A percentile compares a stretch with the other conserved stretches of the same genome.
Conservation (phyloP, 1,140 invertebrate species). For the Lordiphosa clarofinis region DNA sequence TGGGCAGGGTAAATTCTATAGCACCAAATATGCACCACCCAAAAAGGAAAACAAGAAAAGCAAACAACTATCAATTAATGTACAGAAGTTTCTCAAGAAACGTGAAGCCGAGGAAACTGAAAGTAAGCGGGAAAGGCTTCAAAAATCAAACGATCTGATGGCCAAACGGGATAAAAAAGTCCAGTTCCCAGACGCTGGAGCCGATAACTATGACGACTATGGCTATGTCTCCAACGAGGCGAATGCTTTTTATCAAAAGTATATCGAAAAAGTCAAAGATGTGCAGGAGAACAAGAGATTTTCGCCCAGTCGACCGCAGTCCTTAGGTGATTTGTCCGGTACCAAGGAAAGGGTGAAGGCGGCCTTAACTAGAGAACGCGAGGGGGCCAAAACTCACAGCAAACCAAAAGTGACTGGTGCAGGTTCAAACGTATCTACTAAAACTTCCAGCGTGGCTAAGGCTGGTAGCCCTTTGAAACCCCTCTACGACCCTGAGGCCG, state of each 20-base stretch:
- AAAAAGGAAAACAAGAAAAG: conserved; percentile 88
- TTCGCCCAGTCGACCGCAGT: conserved; percentile 64
- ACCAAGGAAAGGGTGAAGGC: conserved; percentile 87
- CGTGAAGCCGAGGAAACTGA: conserved; percentile 89
- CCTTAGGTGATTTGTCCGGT: conserved; percentile 81
- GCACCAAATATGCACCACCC: conserved; percentile 88
- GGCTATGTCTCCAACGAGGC: conserved; percentile 93
- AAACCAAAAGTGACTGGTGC: conserved; percentile 14
- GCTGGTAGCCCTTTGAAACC: conserved; percentile 41
- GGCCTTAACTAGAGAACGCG: conserved; percentile 86
- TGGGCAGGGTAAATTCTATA: conserved; percentile 84
- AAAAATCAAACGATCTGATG: conserved; percentile 84
- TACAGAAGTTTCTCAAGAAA: conserved; percentile 90
- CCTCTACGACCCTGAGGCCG: conserved; percentile 71
- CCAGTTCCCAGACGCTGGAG: too few relatives aligned
- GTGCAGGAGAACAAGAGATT: conserved; percentile 70
- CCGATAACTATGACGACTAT: conserved; percentile 94
- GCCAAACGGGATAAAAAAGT: conserved; percentile 88
- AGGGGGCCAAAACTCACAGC: conserved; percentile 84
- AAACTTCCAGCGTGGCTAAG: conserved; percentile 7
- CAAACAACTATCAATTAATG: conserved; percentile 85
- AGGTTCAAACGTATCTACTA: too few relatives aligned
- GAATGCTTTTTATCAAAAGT: conserved; percentile 88
- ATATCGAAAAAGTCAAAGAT: conserved; percentile 86
- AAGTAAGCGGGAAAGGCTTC: conserved; percentile 84